Evolutionary conservation across 2,113 vertebrate species (phyloP), one percentile per base, ranked within the genome.

Genomic region (Passer domesticus): DNA sequence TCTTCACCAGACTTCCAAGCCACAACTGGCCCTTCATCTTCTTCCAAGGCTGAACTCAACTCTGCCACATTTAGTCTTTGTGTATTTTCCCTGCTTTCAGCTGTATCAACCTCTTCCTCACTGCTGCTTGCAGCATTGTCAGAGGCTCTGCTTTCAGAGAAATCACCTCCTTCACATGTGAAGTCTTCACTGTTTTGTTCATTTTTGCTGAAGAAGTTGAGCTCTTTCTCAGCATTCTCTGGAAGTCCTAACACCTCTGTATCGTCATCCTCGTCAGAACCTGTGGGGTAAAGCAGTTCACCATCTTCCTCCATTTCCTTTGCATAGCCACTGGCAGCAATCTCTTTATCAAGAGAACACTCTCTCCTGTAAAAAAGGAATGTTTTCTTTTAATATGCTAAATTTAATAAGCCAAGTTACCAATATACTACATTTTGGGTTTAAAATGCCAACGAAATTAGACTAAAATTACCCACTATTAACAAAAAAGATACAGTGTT

Each of bases 281-380:
- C 98, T 44, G 52, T 11, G 22, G 98, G 98, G 68, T 98, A 96
- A 23, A 99, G 98, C 50, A 99, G 96, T 19, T 97, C 97, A 94
- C 92, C 97, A 58, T 99, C 98, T 95, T 97, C 97, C 87, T 99
- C 97, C 97, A 99, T 92, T 83, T 99, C 98, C 96, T 99, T 99
- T 31, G 98, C 98, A 96, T 98, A 99, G 66, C 99, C 99, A 1
- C 99, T 99, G 78, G 98, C 99, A 88, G 98, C 98, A 83, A 99
- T 98, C 91, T 99, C 99, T 37, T 98, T 96, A 69, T 99, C 99
- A 30, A 99, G 97, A 88, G 97, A 99, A 82, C 89, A 97, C 37
- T 98, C 98, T 33, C 97, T 98, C 92, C 99, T 99, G 93, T 28
- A 37, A 31, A 87, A 67, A 25, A 94, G 47, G 24, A 14, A 31